Conservation (phyloP, 2,888 invertebrate genomes). For the Taenaris catops region DNA sequence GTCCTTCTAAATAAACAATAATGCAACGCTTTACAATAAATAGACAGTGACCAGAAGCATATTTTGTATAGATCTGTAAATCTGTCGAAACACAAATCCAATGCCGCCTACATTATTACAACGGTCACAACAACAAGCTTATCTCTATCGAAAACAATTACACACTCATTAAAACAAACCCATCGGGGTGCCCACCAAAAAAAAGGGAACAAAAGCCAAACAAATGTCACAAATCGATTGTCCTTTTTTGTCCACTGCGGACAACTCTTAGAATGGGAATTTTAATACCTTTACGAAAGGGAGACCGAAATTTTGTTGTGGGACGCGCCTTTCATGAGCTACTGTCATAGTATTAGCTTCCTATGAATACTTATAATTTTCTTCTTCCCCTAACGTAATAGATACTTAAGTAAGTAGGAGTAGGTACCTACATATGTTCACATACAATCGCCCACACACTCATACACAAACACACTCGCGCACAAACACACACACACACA, state of each 20-base stretch:
- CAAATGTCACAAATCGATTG: conserved; percentile 36
- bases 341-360: no score
- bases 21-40: conserved; percentile 3
- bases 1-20: conserved; percentile 3
- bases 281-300: conserved; percentile 24
- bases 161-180: conserved; percentile 45
- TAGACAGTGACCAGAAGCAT: conserved; percentile 10
- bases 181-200: conserved; percentile 35
- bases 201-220: conserved; percentile 31
- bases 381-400: no score
- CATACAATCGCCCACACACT: no score
- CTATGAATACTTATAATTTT: no score
- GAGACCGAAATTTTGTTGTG: no score
- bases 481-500: no score
- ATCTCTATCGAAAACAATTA: conserved; percentile 54
- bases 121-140: conserved; percentile 44
- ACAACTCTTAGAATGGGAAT: conserved; percentile 26
- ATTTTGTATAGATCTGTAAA: conserved; percentile 8
- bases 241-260: conserved; percentile 33
- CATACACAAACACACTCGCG: no score
- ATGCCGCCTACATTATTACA: conserved; percentile 11
- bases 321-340: no score
- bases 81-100: conserved; percentile 13
- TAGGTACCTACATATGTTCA: no score
- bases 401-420: no score